Conservation (phyloP, 2,113 vertebrate species). For the Rhineura floridana region DNA sequence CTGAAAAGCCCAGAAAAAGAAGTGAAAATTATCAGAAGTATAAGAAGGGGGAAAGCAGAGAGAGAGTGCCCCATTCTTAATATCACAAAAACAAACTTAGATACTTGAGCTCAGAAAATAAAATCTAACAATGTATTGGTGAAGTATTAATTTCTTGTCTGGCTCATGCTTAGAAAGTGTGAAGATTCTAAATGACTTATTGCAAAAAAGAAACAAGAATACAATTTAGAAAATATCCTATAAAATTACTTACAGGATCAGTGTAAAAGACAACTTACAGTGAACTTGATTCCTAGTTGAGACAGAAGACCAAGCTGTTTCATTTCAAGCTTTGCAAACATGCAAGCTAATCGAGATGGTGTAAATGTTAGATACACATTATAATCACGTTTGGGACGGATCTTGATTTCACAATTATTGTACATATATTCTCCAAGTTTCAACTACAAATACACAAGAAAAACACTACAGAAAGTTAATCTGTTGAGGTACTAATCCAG, state of each 20-base stretch:
- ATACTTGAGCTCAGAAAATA: not conserved
- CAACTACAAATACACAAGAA: slow-evolving; percentile 79
- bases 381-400: slow-evolving; percentile 88
- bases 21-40: not conserved
- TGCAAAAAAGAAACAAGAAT: not conserved
- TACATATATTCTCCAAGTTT: slow-evolving; percentile 87
- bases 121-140: not conserved
- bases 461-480: not conserved
- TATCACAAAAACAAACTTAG: not conserved
- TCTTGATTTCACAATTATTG: slow-evolving; percentile 86
- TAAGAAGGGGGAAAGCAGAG: not conserved
- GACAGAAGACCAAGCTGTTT: slow-evolving; percentile 87
- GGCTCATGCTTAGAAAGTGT: not conserved
- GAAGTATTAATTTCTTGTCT: not conserved
- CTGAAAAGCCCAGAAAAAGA: not conserved
- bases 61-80: not conserved
- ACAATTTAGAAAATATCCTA: not conserved
- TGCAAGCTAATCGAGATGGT: slow-evolving; percentile 90
- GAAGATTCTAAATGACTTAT: not conserved
- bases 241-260: not conserved
- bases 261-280: slow-evolving; percentile 76
- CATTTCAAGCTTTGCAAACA: slow-evolving; percentile 95
- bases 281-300: slow-evolving; percentile 92
- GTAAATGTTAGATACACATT: slow-evolving; percentile 87
- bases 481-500: not conserved